A percentile compares a stretch with the other conserved stretches of the same genome.
These are phyloP conservation scores for Ricordea florida DNA, from an alignment of 92 coral and sea anemone species.

Conservation along the genomic window DNA sequence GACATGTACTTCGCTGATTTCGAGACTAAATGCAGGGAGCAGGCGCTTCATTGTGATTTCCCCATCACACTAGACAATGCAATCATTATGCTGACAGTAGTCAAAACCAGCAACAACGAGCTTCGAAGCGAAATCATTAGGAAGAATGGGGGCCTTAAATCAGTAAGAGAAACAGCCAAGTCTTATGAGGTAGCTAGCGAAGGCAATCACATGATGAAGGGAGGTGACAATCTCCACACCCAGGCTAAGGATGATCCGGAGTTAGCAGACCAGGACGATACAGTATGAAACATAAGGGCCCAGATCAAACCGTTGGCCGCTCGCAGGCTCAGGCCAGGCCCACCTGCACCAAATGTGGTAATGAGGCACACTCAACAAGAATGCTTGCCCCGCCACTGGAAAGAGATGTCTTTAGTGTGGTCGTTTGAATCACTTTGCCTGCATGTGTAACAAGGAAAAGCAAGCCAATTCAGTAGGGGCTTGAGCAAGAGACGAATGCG, in stretches of 20 bases:
- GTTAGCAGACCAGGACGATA: conserved; percentile 52
- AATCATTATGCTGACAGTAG: conserved; percentile 38
- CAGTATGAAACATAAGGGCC: conserved; percentile 29
- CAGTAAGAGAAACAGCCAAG: conserved; percentile 37
- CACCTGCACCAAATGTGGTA: conserved; percentile 15
- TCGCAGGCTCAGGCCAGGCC: conserved; percentile 11
- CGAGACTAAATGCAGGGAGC: too few relatives aligned
- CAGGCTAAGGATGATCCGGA: conserved; percentile 20
- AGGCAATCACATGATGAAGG: conserved; percentile 29
- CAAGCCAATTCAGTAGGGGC: conserved; percentile 19
- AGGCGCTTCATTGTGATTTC: too few relatives aligned
- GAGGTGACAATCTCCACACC: too few relatives aligned
- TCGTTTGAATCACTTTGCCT: conserved; percentile 22
- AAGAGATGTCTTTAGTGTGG: conserved; percentile 28
- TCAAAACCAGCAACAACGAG: conserved; percentile 38
- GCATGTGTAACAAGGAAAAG: not conserved
- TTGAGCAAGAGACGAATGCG: not conserved
- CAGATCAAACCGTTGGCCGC: not conserved
- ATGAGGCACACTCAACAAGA: conserved; percentile 3
- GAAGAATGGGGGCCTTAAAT: conserved; percentile 38
- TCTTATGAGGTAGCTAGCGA: conserved; percentile 33
- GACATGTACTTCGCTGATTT: too few relatives aligned
- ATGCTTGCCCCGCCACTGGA: conserved; percentile 7
- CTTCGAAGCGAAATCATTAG: conserved; percentile 30
- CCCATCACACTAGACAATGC: too few relatives aligned